Percentiles rank a stretch among this genome's conserved stretches.
Evolutionary conservation across 2,888 invertebrate genomes (phyloP).

Genomic region (Pammene fasciana): DNA sequence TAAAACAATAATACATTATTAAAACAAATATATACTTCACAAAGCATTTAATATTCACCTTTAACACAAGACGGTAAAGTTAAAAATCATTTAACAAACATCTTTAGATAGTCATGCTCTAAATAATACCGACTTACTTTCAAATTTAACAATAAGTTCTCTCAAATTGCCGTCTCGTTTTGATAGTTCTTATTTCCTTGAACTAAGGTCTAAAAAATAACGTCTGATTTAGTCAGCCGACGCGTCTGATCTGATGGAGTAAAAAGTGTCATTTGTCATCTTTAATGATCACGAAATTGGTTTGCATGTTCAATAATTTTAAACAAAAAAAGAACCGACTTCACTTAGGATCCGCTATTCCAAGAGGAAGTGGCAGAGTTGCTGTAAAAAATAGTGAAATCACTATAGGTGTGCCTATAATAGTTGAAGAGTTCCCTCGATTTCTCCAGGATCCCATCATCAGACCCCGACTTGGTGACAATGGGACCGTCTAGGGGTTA

Average conservation of each 20-base stretch:
- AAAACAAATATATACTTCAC: no score
- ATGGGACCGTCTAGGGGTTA: no score
- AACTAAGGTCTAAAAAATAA: background rate
- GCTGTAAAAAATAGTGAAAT: no score
- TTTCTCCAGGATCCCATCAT: no score
- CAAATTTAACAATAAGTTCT: constrained; percentile 32
- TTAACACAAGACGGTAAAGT: constrained; percentile 1
- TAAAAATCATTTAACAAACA: background rate
- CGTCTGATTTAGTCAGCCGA: background rate
- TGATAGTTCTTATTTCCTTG: background rate
- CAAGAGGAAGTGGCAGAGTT: no score
- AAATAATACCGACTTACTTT: constrained; percentile 34
- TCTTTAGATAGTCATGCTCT: constrained; percentile 30
- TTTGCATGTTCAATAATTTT: background rate
- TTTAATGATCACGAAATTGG: background rate
- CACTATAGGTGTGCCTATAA: no score
- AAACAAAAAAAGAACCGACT: no score
- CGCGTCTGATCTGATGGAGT: background rate
- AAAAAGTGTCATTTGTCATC: constrained; percentile 6
- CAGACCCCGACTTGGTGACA: no score
- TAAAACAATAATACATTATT: no score
- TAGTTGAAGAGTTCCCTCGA: no score
- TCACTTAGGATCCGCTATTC: no score
- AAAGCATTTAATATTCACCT: background rate
- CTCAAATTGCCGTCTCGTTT: background rate